These are phyloP conservation scores for Mercenaria mercenaria DNA, from an alignment of 1,140 invertebrate species.

Conservation along the genomic window DNA sequence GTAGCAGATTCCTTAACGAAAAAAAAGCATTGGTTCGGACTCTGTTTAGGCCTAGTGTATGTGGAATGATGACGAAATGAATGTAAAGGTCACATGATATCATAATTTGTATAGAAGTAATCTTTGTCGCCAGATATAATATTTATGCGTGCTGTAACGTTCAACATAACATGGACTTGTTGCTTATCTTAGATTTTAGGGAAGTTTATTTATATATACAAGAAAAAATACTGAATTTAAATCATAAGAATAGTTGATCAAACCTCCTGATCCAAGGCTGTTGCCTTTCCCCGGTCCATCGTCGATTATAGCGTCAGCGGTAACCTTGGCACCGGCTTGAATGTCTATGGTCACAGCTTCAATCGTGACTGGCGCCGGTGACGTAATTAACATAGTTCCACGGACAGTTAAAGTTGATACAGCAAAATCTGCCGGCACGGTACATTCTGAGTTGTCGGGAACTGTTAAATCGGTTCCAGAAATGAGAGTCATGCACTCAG, in stretches of 20 bases:
- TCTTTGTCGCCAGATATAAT: too few relatives aligned
- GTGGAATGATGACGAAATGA: too few relatives aligned
- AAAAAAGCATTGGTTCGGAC: too few relatives aligned
- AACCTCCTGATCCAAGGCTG: conserved; percentile 30
- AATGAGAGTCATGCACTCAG: neutral
- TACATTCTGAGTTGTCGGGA: conserved; percentile 17
- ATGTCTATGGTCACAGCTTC: neutral
- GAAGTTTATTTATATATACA: too few relatives aligned
- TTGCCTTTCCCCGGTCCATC: neutral
- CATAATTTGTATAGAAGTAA: too few relatives aligned
- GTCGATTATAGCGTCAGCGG: neutral
- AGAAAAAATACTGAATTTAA: neutral
- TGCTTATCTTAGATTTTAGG: too few relatives aligned
- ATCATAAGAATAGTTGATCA: neutral
- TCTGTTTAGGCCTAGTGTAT: too few relatives aligned
- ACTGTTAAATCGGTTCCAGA: conserved; percentile 8
- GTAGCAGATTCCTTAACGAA: too few relatives aligned
- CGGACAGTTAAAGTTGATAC: neutral
- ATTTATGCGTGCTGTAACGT: too few relatives aligned
- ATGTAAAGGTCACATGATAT: too few relatives aligned
- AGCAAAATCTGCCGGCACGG: neutral
- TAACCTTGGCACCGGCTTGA: conserved; percentile 4
- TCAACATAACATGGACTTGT: too few relatives aligned
- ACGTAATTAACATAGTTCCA: conserved; percentile 10
- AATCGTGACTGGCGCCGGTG: neutral